Evolutionary conservation across 2,888 invertebrate species (phyloP).

Genomic region (Timema podura): DNA sequence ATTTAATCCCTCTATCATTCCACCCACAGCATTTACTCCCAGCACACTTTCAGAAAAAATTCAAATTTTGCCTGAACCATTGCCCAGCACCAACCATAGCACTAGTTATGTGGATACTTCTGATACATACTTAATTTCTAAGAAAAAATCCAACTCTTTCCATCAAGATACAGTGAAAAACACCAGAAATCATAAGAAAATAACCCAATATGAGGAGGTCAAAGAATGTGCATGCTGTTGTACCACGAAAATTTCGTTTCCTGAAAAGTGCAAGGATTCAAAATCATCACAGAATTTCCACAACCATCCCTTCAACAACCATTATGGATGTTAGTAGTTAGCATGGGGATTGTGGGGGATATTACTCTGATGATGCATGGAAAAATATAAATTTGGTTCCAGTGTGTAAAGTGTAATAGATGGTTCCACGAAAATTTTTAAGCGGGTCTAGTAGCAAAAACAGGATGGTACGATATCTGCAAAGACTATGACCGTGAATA

Average conservation of each 20-base stretch:
- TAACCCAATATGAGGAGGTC: neutral
- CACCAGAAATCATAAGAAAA: neutral
- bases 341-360: neutral
- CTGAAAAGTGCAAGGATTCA: no score
- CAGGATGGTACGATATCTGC: neutral
- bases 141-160: neutral
- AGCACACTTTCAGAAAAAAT: conserved; percentile 10
- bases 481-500: conserved; percentile 11
- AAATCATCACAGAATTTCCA: no score
- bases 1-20: neutral
- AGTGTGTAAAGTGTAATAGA: neutral
- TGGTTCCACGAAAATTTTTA: conserved; percentile 1
- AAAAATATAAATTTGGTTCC: neutral
- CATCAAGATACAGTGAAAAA: neutral
- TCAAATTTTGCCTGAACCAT: neutral
- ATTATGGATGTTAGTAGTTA: neutral
- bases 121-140: neutral
- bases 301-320: neutral
- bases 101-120: neutral
- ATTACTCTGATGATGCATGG: neutral
- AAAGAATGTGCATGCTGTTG: neutral
- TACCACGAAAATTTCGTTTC: no score
- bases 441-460: neutral
- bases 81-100: neutral
- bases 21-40: neutral